phyloP scores from a whole-genome alignment of 1,140 invertebrate species.

The Drosophila dunni region DNA sequence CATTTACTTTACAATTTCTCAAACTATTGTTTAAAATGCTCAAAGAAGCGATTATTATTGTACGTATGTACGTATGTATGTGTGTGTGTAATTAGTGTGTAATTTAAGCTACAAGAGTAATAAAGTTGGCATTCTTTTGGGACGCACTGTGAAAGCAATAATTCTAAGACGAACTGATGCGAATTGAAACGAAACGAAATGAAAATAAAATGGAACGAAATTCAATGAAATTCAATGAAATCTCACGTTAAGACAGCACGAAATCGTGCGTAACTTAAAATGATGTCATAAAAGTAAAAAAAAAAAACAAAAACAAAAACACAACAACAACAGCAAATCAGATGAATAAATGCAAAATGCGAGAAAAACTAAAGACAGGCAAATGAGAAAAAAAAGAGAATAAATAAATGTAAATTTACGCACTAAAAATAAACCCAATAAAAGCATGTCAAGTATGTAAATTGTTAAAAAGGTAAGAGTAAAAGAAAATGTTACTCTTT shows the following conservation, averaged over 20 bases:
- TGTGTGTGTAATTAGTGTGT: neutral
- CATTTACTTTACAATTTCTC: conserved; percentile 27
- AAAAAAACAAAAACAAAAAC: neutral
- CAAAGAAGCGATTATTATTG: conserved; percentile 1
- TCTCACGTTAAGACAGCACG: neutral
- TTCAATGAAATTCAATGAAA: conserved; percentile 15
- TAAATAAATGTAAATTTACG: conserved; percentile 18
- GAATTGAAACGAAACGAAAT: conserved; percentile 10
- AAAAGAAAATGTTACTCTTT: conserved; percentile 15
- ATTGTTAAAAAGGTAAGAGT: conserved; percentile 14
- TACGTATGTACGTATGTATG: neutral
- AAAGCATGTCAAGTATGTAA: conserved; percentile 30
- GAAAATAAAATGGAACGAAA: conserved; percentile 8
- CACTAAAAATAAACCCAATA: conserved; percentile 17
- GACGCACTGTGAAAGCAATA: conserved; percentile 31
- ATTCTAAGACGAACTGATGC: conserved; percentile 7
- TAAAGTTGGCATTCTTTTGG: conserved; percentile 13
- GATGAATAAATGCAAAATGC: neutral
- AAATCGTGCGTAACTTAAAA: conserved; percentile 4
- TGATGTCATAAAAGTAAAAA: neutral
- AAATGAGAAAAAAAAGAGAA: neutral
- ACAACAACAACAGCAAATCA: neutral
- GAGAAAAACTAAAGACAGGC: neutral
- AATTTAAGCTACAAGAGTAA: neutral
- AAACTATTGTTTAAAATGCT: neutral